These are phyloP conservation scores for Drosophila ochracea DNA, from an alignment of 2,888 invertebrate genomes.

Conservation along the genomic window DNA sequence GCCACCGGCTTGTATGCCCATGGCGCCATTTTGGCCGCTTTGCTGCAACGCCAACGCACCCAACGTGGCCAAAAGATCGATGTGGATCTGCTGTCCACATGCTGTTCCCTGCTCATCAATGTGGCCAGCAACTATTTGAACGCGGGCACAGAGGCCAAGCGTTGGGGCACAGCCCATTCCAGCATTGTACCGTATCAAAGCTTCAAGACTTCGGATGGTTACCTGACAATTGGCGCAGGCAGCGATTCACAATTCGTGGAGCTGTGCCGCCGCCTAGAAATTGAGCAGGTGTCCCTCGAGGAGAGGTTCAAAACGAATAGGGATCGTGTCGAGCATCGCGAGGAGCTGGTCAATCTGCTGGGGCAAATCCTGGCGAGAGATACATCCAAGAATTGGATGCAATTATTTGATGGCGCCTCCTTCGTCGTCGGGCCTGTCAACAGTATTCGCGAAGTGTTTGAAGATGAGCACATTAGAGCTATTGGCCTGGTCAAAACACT, in stretches of 20 bases:
- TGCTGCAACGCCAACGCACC: constrained; percentile 91
- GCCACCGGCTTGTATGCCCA: constrained; percentile 97
- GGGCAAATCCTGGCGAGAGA: constrained; percentile 87
- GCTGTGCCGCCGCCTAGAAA: constrained; percentile 88
- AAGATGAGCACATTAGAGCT: constrained; percentile 93
- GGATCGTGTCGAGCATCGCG: constrained; percentile 91
- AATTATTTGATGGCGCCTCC: constrained; percentile 89
- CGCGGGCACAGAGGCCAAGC: constrained; percentile 90
- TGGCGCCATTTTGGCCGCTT: constrained; percentile 96
- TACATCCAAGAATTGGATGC: constrained; percentile 91
- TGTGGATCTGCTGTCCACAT: constrained; percentile 96
- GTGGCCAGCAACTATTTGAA: constrained; percentile 96
- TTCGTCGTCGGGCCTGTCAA: constrained; percentile 97
- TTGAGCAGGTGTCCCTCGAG: constrained; percentile 88
- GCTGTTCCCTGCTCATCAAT: constrained; percentile 95
- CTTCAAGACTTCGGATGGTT: constrained; percentile 93
- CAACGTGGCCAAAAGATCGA: constrained; percentile 96
- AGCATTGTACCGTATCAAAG: constrained; percentile 98
- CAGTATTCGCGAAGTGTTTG: constrained; percentile 93
- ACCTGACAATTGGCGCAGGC: constrained; percentile 94
- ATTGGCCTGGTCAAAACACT: constrained; percentile 91
- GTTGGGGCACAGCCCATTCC: constrained; percentile 97
- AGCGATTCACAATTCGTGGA: constrained; percentile 92
- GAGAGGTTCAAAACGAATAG: constrained; percentile 90
- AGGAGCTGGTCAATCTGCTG: constrained; percentile 88